A percentile compares a stretch with the other conserved stretches of the same genome.
phyloP scores from a whole-genome alignment of 35 echinoderm and acorn worm species.

The Lytechinus variegatus region DNA sequence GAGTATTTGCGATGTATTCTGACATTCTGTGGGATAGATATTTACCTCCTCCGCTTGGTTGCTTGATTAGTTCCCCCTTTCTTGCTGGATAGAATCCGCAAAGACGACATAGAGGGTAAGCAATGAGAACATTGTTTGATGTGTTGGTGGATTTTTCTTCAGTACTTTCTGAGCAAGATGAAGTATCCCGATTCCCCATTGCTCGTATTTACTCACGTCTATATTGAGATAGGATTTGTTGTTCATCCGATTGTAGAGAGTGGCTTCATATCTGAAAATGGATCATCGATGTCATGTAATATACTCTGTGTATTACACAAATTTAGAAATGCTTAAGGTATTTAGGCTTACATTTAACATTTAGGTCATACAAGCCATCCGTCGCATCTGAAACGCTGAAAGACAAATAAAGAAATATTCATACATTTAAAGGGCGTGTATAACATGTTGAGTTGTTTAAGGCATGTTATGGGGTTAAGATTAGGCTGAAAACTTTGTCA shows the following conservation, averaged over 20 bases:
- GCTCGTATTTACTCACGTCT: not conserved
- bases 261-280: not conserved
- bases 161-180: not conserved
- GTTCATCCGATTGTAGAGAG: not conserved
- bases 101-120: not conserved
- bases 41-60: not conserved
- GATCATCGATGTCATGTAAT: no score
- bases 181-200: not conserved
- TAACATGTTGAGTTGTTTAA: no score
- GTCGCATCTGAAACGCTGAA: no score
- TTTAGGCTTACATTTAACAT: no score
- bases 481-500: no score
- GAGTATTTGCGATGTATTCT: constrained; percentile 4
- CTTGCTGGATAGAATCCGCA: not conserved
- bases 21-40: not conserved
- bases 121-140: not conserved
- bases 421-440: no score
- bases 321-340: no score
- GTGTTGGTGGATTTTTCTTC: not conserved
- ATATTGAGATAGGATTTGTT: not conserved
- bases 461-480: no score
- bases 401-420: no score
- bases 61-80: not conserved
- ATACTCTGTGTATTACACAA: no score
- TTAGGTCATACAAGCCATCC: no score